Evolutionary conservation across 2,888 invertebrate species (phyloP), one percentile per base, ranked within the genome.

Genomic region (Elysia crispata): DNA sequence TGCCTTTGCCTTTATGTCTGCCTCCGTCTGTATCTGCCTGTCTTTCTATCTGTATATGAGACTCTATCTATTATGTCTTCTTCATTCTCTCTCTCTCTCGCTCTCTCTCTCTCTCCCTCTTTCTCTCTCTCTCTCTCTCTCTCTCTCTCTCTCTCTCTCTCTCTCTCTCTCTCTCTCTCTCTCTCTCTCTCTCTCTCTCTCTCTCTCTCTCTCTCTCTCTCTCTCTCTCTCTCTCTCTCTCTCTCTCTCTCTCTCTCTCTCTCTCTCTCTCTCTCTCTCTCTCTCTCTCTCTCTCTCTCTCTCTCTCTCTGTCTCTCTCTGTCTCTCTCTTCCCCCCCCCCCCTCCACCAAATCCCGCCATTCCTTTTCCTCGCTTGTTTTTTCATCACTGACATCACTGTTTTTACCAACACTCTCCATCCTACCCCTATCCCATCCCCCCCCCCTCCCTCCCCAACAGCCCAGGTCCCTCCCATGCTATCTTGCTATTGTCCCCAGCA

Each of bases 251-350:
- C 5, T 28, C 18, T 1, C 3, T 28, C 5, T 18, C 5, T 25
- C 18, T 66, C 66, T 66, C 13, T 66, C 25, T 66, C 25, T 66
- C 5, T 18, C 66, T 18, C 25, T 11, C 66, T 25, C 3, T 11
- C 66, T 66, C 1, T 66, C 66, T 66, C 3, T 66, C 66, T 66
- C 3, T 66, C 66, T 66, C 3, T 66, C 66, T 66, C 18, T 66
- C 66, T 66, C 18, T 66, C 66, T 66, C 3, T 66, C 66, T 66
- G 23, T 66, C 66, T 66, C 3, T 66, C 66, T 66, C 5, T 66
- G 18, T 66, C 5, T 66, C 66, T 66, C 25, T 66, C 66, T 25
- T 18, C 30, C 25, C 30, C 25, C 25, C 66, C 25, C 25, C 25
- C 66, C 11, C 41, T 41, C 41, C 11, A 3, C 11, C 41, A 6